Base-by-base conservation (phyloP, 2,113 vertebrate species). In the Erythrocercus mccallii region DNA sequence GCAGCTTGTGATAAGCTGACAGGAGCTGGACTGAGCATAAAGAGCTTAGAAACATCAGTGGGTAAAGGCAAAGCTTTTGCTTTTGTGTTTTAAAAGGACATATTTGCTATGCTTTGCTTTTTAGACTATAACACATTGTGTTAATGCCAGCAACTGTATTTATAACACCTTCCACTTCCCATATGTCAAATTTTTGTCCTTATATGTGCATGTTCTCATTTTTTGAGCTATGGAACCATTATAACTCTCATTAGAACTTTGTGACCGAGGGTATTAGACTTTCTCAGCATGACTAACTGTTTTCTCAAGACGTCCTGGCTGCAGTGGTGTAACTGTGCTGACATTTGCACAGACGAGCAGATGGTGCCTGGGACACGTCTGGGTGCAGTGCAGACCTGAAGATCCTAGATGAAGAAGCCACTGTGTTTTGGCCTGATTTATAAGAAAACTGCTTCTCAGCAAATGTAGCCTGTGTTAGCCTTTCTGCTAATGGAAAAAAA, bases 1-100 rank as follows among this genome's bases (percentile, higher is more conserved):
- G 38, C 84, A 90, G 66, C 50, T 69, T 68, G 69, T 92, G 96
- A 90, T 91, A 91, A 97, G 83, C 94, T 93, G 91, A 95, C 83
- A 81, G 73, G 86, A 96, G 68, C 89, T 80, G 72, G 87, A 68
- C 83, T 81, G 91, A 77, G 74, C 83, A 84, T 94, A 95, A 97
- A 96, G 79, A 73, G 81, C 65, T 96, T 83, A 76, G 77, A 94
- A 88, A 83, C 73, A 79, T 88, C 86, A 88, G 28, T 88, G 80
- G 7, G 69, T 66, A 88, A 95, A 93, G 76, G 81, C 61, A 90
- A 91, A 92, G 68, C 35, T 89, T 82, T 68, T 65, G 61, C 47
- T 81, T 92, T 95, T 96, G 58, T 95, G 47, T 82, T 92, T 83
- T 61, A 65, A 77, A 84, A 78, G 57, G 47, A 76, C 69, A 12